Base-by-base conservation (phyloP, 2,113 vertebrate species). In the Pelvicachromis taeniatus region DNA sequence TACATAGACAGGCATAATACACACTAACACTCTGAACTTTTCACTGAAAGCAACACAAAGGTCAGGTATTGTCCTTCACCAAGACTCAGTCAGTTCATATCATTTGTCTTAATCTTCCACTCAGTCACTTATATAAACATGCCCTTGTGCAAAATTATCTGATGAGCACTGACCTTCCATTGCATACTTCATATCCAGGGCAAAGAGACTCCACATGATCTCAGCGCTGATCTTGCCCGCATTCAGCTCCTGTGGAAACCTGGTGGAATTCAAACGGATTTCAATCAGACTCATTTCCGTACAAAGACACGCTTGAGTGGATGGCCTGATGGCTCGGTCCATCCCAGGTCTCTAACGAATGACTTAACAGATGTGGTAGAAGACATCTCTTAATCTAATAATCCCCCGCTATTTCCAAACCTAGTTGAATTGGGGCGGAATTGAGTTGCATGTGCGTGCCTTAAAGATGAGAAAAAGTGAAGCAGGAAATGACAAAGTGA, bases 201-300 rank as follows among this genome's bases (percentile, higher is more conserved):
- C 97, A 89, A 99, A 99, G 70, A 99, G 97, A 85, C 84, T 97
- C 98, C 98, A 99, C 93, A 94, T 98, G 89, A 98, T 97, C 92
- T 99, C 98, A 7, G 98, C 96, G 63, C 98, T 99, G 92, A 98
- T 93, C 94, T 96, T 97, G 17, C 98, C 98, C 95, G 96, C 98
- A 91, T 97, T 98, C 94, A 99, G 94, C 91, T 99, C 98, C 90
- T 99, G 98, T 55, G 98, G 98, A 92, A 99, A 99, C 95, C 98
- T 99, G 95, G 87, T 40, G 86, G 83, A 82, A 92, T 83, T 7
- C 73, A 87, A 90, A 91, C 2, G n/a, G 88, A 95, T 89, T 93
- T 89, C 87, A 88, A 80, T 95, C 89, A 95, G 79, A 84, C 65
- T 89, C 82, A 87, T 91, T 90, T 87, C 86, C 53, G 23, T 50